Evolutionary conservation across 1,140 invertebrate species (phyloP), one percentile per base, ranked within the genome.

Genomic region (Sycobia sp.): DNA sequence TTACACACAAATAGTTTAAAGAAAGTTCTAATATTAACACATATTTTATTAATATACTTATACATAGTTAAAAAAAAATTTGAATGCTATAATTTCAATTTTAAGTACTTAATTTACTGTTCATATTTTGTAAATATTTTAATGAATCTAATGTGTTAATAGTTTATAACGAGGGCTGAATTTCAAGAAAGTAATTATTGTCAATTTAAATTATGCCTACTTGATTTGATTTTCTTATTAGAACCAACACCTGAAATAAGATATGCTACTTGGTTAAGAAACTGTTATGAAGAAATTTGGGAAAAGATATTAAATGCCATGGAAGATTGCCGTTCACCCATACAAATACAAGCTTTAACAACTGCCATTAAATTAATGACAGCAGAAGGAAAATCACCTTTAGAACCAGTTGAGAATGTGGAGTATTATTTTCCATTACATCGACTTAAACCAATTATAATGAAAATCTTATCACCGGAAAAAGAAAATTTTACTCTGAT

Each of bases 321-420:
- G 22, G 82, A 84, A 38, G 76, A 78, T 51, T 82, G 81, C 25
- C 81, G 82, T 54, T 71, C 73, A 7, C 79, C 77, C 54, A 81
- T 87, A 27, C 83, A 87, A 55, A 66, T 83, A 7, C 88, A 90
- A 80, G 88, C 87, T 0, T 76, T 91, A 0, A 83, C 85, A 4
- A 89, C 88, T 2, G 84, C 85, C 11, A 85, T 90, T 78, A 89
- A 89, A 66, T 65, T 91, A 23, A 75, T 91, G 65, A 78, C 84
- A 16, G 81, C 81, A 22, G 89, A 91, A 77, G 88, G 87, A n/a
- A 85, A 84, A 70, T 76, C 83, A 70, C 84, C 86, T 0, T 66
- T 88, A n/a, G 84, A 87, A 65, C 74, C 76, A 23, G 76, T 68
- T 25, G 73, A 72, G 9, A 72, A 79, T 64, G 65, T 76, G 4